Evolutionary conservation across 1,140 invertebrate species (phyloP).

Genomic region (Hypothenemus hampei): DNA sequence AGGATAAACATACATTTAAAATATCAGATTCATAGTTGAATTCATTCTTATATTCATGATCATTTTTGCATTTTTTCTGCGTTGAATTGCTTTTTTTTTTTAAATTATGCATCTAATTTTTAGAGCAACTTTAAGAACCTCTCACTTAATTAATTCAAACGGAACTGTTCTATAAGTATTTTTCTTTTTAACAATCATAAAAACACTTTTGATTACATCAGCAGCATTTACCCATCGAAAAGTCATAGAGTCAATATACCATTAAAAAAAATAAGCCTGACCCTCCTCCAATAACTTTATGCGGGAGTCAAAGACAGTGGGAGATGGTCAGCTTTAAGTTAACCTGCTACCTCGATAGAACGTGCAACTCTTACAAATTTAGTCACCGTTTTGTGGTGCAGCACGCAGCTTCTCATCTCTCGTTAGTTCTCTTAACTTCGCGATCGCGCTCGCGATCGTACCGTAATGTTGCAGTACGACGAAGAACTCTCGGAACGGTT

Average conservation of each 20-base stretch:
- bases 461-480: conserved; percentile 35
- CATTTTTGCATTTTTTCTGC: too few relatives aligned
- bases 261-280: conserved; percentile 11
- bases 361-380: background rate
- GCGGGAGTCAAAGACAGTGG: conserved; percentile 25
- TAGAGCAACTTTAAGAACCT: too few relatives aligned
- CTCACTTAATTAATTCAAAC: too few relatives aligned
- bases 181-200: too few relatives aligned
- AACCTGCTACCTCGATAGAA: conserved; percentile 26
- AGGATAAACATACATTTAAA: too few relatives aligned
- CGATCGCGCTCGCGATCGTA: background rate
- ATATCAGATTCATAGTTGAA: too few relatives aligned
- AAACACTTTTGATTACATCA: conserved; percentile 17
- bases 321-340: conserved; percentile 21
- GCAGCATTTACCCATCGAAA: too few relatives aligned
- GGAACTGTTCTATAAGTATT: too few relatives aligned
- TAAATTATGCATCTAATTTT: too few relatives aligned
- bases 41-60: too few relatives aligned
- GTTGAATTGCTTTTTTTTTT: too few relatives aligned
- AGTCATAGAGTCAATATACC: conserved; percentile 6
- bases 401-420: conserved; percentile 10
- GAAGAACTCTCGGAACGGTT: conserved; percentile 39
- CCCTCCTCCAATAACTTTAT: conserved; percentile 16
- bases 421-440: background rate
- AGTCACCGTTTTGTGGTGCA: conserved; percentile 5